These are phyloP conservation scores for Lemur catta DNA, from an alignment of 2,797 vertebrate genomes.

Conservation along the genomic window DNA sequence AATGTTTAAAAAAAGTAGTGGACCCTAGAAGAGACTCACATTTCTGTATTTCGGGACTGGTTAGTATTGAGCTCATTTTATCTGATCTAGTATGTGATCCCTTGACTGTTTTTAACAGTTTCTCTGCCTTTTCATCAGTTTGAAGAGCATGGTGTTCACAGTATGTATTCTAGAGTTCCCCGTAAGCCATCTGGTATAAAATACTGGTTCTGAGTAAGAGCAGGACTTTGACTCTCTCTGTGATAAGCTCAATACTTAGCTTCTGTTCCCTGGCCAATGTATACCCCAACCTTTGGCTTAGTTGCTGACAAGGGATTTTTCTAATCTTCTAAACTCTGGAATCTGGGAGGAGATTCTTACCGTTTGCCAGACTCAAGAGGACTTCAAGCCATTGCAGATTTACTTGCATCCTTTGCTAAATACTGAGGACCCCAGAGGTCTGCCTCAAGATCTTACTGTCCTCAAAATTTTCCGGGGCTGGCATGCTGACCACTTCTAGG, in stretches of 20 bases:
- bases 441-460: not conserved
- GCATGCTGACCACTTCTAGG: not conserved
- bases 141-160: not conserved
- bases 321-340: not conserved
- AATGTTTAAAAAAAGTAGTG: not conserved
- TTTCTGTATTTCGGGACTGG: not conserved
- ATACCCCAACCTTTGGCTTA: not conserved
- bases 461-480: not conserved
- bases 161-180: not conserved
- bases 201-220: not conserved
- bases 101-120: not conserved
- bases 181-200: not conserved
- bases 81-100: not conserved
- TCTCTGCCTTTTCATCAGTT: not conserved
- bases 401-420: not conserved
- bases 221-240: not conserved
- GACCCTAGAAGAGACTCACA: not conserved
- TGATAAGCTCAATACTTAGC: not conserved
- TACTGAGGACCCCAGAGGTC: not conserved
- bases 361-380: not conserved
- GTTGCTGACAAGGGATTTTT: not conserved
- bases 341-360: slow-evolving; percentile 8
- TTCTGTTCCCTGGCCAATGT: not conserved
- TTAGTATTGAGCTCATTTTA: not conserved
- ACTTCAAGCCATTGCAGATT: not conserved